Evolutionary conservation across 1,140 invertebrate species (phyloP).

Genomic region (Bombus sylvicola): DNA sequence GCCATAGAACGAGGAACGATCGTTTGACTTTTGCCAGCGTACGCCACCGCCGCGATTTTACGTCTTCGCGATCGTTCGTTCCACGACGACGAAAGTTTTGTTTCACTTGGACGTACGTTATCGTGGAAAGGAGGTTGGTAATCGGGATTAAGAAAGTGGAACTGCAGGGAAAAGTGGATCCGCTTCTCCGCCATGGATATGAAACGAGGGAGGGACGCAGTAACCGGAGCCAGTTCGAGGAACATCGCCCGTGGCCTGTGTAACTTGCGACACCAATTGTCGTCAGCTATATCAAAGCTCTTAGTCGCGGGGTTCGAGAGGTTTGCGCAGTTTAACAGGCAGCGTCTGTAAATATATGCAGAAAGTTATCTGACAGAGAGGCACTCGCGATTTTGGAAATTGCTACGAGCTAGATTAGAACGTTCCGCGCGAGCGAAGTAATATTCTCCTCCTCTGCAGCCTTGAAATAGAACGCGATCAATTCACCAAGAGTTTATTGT

Average conservation of each 20-base stretch:
- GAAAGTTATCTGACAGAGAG: conserved; percentile 66
- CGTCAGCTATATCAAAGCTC: conserved; percentile 73
- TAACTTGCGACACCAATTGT: conserved; percentile 76
- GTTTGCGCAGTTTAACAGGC: conserved; percentile 69
- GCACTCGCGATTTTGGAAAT: conserved; percentile 62
- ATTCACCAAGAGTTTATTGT: conserved; percentile 10
- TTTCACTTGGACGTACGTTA: conserved; percentile 36
- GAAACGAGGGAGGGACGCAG: neutral
- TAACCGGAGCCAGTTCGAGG: conserved; percentile 26
- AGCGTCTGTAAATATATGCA: conserved; percentile 75
- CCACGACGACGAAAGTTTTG: neutral
- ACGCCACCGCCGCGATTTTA: no score
- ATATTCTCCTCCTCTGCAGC: conserved; percentile 44
- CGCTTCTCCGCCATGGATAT: neutral
- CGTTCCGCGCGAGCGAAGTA: conserved; percentile 25
- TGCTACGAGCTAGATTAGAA: conserved; percentile 56
- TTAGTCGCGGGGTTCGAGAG: conserved; percentile 61
- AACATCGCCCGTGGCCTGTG: conserved; percentile 68
- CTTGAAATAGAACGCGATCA: conserved; percentile 44
- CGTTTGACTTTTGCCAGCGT: neutral
- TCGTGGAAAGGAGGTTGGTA: neutral
- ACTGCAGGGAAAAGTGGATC: conserved; percentile 29
- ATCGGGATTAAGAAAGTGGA: conserved; percentile 43
- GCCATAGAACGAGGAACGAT: neutral
- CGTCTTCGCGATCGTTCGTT: neutral